Evolutionary conservation across 2,113 vertebrate species (phyloP), one percentile per base, ranked within the genome.

Genomic region (Coturnix japonica): DNA sequence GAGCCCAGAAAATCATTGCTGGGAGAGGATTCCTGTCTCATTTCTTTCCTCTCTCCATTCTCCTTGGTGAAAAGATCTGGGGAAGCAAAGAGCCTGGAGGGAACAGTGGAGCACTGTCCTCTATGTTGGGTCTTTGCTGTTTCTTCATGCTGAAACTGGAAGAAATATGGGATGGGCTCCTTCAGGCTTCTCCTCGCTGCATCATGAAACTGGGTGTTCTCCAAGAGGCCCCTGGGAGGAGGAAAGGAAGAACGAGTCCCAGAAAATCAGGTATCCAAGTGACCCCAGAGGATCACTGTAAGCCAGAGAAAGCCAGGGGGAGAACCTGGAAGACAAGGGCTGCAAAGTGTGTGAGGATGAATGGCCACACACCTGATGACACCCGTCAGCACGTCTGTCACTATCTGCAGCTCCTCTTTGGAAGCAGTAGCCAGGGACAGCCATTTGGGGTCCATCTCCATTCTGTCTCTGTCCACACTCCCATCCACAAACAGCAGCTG

Each of bases 81-180:
- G 0, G 30, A 77, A 60, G 43, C 30, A 75, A 85, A 89, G 18
- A 23, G 25, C 6, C 16, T 25, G 10, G 87, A 92, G 7, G 15
- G 9, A 13, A 44, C 10, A 0, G 2, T 80, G 53, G 77, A 60
- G 19, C 30, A 57, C 46, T n/a, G 56, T 49, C 22, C 85, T 44
- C 76, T 81, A 31, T 43, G 43, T 19, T 4, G 60, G n/a, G 65
- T n/a, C 59, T 51, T 94, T 87, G 85, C 64, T 6, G 92, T 85
- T 69, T 92, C 89, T 87, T 87, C 59, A 43, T 89, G 89, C 65
- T 35, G 81, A 47, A 98, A 94, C 91, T 98, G 98, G 82, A 90
- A 95, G 95, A 98, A 99, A 93, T 98, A 98, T 4, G 98, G 97
- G 26, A 97, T 87, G 30, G 98, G 96, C 31, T 98, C 98, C 20